These are phyloP conservation scores for Pseudomyrmex sp. DNA, from an alignment of 1,140 invertebrate species.

Conservation along the genomic window DNA sequence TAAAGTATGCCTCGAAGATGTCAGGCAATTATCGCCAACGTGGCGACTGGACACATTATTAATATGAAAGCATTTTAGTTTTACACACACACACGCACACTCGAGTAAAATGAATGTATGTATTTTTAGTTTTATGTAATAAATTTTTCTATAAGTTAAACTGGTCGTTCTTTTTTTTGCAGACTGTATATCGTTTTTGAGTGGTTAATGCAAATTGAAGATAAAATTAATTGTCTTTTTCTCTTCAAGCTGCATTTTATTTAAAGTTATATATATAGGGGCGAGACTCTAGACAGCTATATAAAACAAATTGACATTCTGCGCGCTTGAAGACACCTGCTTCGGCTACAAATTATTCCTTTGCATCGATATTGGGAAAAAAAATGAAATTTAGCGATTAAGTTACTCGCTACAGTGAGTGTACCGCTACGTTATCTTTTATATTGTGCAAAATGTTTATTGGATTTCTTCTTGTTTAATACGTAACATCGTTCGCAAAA, in stretches of 20 bases:
- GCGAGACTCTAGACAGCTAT: constrained; percentile 6
- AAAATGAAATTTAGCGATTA: constrained; percentile 26
- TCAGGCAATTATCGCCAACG: too few species aligned
- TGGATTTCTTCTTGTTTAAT: background rate
- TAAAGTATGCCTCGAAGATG: too few species aligned
- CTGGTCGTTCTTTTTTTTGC: background rate
- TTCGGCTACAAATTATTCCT: constrained; percentile 54
- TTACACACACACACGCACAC: too few species aligned
- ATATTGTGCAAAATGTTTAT: background rate
- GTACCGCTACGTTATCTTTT: constrained; percentile 15
- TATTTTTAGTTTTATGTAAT: too few species aligned
- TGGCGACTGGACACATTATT: too few species aligned
- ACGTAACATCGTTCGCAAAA: background rate
- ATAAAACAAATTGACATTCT: constrained; percentile 38
- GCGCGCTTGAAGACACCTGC: constrained; percentile 49
- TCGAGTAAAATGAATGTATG: too few species aligned
- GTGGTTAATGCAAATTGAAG: constrained; percentile 22
- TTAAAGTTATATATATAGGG: background rate
- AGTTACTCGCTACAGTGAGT: background rate
- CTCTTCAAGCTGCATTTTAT: constrained; percentile 4
- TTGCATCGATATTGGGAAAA: constrained; percentile 33
- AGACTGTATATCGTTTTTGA: background rate
- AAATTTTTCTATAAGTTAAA: background rate
- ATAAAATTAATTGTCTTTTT: constrained; percentile 14
- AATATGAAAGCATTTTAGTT: too few species aligned